Evolutionary conservation across 2,888 invertebrate genomes (phyloP), one percentile per base, ranked within the genome.

Genomic region (Folsomia manolachei): DNA sequence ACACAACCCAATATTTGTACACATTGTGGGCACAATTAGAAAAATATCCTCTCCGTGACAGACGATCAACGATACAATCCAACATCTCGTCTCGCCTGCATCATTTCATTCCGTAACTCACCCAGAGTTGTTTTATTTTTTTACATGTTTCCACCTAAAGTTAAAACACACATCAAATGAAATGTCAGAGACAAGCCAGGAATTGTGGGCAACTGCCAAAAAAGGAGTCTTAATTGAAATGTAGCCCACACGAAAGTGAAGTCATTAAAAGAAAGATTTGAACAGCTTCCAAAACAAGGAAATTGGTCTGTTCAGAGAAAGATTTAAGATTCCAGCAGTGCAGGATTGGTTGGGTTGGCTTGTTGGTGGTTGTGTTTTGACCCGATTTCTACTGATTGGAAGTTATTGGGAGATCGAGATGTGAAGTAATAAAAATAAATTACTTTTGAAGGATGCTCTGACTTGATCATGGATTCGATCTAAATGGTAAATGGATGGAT

Each of bases 151-250:
- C 18, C 56, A 56, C 56, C 56, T 56, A 56, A n/a, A n/a, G n/a
- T n/a, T n/a, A n/a, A 56, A 56, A 56, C 7, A 56, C 56, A 56
- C 56, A 56, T 56, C 56, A 56, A 56, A 56, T 56, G 56, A 56
- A 56, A 56, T 56, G 56, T 56, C 56, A 56, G 56, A 56, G 56
- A 56, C 56, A 56, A 56, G 11, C 18, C 19, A 56, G 56, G 51
- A 51, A 51, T 51, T 51, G 51, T 51, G 27, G 26, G 25, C 62
- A 62, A 64, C 23, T 64, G 27, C 64, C 39, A 64, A 64, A 64
- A 63, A 66, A 66, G 51, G 65, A 27, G n/a, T 66, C 51, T 66
- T n/a, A 66, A 66, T 66, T 66, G 65, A 66, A 66, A 66, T 66
- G 65, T 66, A 66, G 65, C 65, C 65, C 65, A 66, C 65, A 66